These are phyloP conservation scores for Daktulosphaira vitifoliae DNA, from an alignment of 1,140 invertebrate species.

Conservation along the genomic window DNA sequence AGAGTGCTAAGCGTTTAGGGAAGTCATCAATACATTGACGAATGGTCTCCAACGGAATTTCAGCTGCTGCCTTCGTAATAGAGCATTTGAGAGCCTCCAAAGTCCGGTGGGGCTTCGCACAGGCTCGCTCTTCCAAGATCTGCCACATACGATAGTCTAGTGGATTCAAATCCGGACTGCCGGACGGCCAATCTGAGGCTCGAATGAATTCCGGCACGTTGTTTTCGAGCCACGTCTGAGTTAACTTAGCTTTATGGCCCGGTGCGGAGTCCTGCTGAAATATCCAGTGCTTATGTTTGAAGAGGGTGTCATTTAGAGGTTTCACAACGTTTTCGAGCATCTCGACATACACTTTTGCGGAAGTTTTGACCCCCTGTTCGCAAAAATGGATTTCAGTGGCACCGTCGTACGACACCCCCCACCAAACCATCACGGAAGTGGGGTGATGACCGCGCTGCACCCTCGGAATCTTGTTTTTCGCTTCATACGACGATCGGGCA, in stretches of 20 bases:
- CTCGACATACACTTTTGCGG: neutral
- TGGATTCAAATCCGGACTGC: conserved; percentile 19
- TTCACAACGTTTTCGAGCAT: neutral
- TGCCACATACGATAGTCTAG: conserved; percentile 8
- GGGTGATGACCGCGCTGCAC: neutral
- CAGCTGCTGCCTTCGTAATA: neutral
- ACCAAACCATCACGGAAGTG: conserved; percentile 3
- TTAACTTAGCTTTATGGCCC: conserved; percentile 12
- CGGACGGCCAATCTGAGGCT: conserved; percentile 17
- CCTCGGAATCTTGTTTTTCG: neutral
- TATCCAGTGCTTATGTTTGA: neutral
- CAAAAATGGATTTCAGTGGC: neutral
- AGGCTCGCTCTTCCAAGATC: conserved; percentile 24
- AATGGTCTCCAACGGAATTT: neutral
- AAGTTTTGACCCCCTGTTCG: neutral
- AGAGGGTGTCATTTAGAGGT: neutral
- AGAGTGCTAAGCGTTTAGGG: neutral
- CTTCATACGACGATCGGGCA: neutral
- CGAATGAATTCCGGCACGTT: conserved; percentile 29
- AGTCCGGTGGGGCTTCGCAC: conserved; percentile 33
- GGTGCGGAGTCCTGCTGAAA: conserved; percentile 11
- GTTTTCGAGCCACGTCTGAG: conserved; percentile 27
- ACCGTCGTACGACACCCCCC: conserved; percentile 1
- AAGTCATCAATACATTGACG: neutral
- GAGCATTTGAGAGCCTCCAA: neutral